These are phyloP conservation scores for Ariolimax columbianus DNA, from an alignment of 2,888 invertebrate species.

Conservation along the genomic window DNA sequence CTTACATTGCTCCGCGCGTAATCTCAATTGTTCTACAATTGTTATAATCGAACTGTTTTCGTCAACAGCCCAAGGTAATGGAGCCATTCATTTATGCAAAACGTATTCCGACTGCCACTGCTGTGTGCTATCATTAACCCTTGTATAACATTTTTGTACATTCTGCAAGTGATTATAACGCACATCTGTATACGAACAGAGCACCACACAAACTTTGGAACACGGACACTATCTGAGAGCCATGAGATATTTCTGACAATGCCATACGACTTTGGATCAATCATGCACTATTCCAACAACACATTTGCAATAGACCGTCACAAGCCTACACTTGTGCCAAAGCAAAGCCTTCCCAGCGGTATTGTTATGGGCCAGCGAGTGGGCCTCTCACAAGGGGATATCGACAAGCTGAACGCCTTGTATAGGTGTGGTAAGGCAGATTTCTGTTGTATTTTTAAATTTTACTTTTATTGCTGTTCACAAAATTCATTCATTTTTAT, in stretches of 20 bases:
- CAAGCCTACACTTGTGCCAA: constrained; percentile 78
- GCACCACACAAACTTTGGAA: constrained; percentile 80
- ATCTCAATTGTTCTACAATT: too few species aligned
- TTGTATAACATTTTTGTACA: too few species aligned
- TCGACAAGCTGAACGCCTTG: constrained; percentile 78
- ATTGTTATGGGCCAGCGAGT: constrained; percentile 79
- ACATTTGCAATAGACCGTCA: constrained; percentile 79
- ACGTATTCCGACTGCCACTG: too few species aligned
- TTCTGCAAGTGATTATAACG: too few species aligned
- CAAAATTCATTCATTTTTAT: too few species aligned
- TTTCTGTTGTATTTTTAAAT: constrained; percentile 23
- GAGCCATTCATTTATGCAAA: too few species aligned
- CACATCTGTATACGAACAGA: constrained; percentile 71
- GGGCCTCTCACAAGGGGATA: constrained; percentile 77
- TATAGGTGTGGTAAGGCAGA: constrained; percentile 71
- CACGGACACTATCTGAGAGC: constrained; percentile 74
- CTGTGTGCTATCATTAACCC: too few species aligned
- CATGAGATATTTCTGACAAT: constrained; percentile 78
- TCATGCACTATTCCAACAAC: constrained; percentile 86
- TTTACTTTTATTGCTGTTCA: not conserved
- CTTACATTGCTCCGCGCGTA: too few species aligned
- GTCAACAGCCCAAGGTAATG: too few species aligned
- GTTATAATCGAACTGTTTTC: too few species aligned
- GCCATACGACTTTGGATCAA: constrained; percentile 87
- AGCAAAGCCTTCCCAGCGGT: constrained; percentile 52